Conservation (phyloP, 2,797 vertebrate genomes). For the Heteromormyrus szaboi region DNA sequence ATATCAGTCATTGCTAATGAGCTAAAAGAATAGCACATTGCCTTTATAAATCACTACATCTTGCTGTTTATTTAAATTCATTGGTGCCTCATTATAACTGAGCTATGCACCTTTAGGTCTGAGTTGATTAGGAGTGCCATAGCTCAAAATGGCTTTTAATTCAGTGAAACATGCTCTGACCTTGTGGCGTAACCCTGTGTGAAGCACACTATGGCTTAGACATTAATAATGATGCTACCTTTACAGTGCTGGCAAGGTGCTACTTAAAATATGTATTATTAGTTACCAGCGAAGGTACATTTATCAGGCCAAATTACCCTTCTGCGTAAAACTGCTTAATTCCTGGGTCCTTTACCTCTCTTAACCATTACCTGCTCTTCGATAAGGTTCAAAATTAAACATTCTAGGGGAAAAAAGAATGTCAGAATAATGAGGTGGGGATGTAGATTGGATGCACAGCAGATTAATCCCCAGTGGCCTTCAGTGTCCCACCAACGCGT, state of each 20-base stretch:
- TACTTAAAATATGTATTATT: slow-evolving; percentile 98
- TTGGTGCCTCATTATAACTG: slow-evolving; percentile 99
- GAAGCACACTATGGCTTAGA: slow-evolving; percentile 91
- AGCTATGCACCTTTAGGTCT: slow-evolving; percentile 99
- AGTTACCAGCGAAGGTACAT: slow-evolving; percentile 90
- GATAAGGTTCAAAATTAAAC: slow-evolving; percentile 94
- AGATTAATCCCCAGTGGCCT: slow-evolving; percentile 71
- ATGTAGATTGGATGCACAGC: slow-evolving; percentile 72
- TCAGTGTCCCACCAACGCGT: slow-evolving; percentile 49
- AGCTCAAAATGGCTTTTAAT: slow-evolving; percentile 99
- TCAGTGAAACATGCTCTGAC: slow-evolving; percentile 96
- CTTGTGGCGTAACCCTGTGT: slow-evolving; percentile 98
- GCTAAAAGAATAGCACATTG: slow-evolving; percentile 93
- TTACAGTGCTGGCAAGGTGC: slow-evolving; percentile 77
- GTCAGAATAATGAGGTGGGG: slow-evolving; percentile 83
- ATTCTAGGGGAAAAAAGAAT: slow-evolving; percentile 71
- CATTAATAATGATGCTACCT: slow-evolving; percentile 97
- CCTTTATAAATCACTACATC: slow-evolving; percentile 97
- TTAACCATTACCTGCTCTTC: slow-evolving; percentile 98
- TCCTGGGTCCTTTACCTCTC: slow-evolving; percentile 88
- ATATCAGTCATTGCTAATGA: slow-evolving; percentile 97
- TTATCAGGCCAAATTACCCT: slow-evolving; percentile 99
- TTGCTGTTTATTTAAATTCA: slow-evolving; percentile 99
- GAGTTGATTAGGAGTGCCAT: slow-evolving; percentile 98
- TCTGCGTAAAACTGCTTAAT: slow-evolving; percentile 98